Base-by-base conservation (phyloP, 23 tunicate species). In the Phallusia fumigata region DNA sequence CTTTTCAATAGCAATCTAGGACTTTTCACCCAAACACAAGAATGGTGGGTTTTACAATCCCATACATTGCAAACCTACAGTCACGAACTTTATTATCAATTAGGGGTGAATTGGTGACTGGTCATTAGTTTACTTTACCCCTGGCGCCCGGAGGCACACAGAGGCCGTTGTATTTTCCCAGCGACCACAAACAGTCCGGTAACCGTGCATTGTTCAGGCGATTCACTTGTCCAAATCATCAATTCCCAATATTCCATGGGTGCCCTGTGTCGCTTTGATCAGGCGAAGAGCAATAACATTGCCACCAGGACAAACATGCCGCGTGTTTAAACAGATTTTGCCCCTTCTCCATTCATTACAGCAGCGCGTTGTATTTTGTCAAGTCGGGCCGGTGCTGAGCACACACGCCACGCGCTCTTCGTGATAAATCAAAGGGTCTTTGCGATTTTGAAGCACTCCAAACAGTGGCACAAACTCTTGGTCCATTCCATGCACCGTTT, bases 281-380 rank as follows among this genome's bases (percentile, higher is more conserved):
- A 22, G 36, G 31, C 52, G 32, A 11, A 30, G 78, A 16, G 77
- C 58, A 81, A 81, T 65, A 81, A 81, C 53, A 81, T 65, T 69
- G 76, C 84, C 84, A 58, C 36, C 84, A 65, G 77, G 19, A 73
- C 84, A 81, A 81, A 81, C 77, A 65, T 5, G 33, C 32, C 30
- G 77, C 32, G 33, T 81, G 73, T 81, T 81, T 81, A 81, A 81
- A 81, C 84, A 81, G 84, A 81, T 81, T 81, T 58, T 13, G 69
- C 33, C 44, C 78, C 40, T 33, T 65, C 74, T 28, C 32, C 74
- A 65, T 65, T 65, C 31, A 65, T 65, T 5, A 65, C 78, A 33
- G 44, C 36, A 74, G 8, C 78, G 78, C 78, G 22, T 30, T 33
- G 69, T 58, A 58, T 58, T 58, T 58, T 58, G 69, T 58, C 69